These are phyloP conservation scores for Drosophila barbarae DNA, from an alignment of 2,888 invertebrate species.

Conservation along the genomic window DNA sequence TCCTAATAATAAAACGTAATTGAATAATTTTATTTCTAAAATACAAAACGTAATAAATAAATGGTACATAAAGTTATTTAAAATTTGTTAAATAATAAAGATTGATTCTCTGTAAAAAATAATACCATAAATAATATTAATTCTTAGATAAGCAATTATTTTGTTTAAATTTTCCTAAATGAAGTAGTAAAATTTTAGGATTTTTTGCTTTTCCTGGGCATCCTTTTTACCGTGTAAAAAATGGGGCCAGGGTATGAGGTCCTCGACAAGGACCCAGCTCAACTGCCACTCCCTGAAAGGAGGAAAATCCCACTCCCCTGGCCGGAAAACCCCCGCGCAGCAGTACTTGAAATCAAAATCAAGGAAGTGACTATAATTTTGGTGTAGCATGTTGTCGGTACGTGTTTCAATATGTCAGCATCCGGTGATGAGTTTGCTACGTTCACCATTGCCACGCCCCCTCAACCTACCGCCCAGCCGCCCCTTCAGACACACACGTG, in stretches of 20 bases:
- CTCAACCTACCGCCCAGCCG: background rate
- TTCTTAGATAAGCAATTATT: background rate
- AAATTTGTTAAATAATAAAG: too few relatives aligned
- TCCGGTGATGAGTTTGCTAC: slow-evolving; percentile 73
- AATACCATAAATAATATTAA: background rate
- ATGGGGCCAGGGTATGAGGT: background rate
- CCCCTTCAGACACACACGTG: slow-evolving; percentile 12
- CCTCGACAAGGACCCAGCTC: slow-evolving; percentile 30
- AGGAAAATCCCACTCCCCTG: slow-evolving; percentile 5
- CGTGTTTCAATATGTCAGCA: slow-evolving; percentile 77
- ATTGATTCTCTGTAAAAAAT: too few relatives aligned
- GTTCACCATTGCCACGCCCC: slow-evolving; percentile 47
- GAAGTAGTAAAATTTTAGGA: background rate
- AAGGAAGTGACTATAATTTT: slow-evolving; percentile 78
- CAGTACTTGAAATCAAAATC: slow-evolving; percentile 77
- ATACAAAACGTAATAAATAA: background rate
- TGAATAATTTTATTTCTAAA: background rate
- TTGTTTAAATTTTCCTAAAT: background rate
- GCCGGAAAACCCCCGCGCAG: slow-evolving; percentile 17
- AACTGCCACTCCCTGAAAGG: slow-evolving; percentile 8
- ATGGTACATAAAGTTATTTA: too few relatives aligned
- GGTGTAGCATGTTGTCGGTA: slow-evolving; percentile 78
- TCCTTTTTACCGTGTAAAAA: background rate
- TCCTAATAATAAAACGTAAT: too few relatives aligned
- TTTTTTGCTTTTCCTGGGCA: background rate